A percentile compares a stretch with the other conserved stretches of the same genome.
These are phyloP conservation scores for Pterostichus niger DNA, from an alignment of 2,888 invertebrate species.

Conservation along the genomic window DNA sequence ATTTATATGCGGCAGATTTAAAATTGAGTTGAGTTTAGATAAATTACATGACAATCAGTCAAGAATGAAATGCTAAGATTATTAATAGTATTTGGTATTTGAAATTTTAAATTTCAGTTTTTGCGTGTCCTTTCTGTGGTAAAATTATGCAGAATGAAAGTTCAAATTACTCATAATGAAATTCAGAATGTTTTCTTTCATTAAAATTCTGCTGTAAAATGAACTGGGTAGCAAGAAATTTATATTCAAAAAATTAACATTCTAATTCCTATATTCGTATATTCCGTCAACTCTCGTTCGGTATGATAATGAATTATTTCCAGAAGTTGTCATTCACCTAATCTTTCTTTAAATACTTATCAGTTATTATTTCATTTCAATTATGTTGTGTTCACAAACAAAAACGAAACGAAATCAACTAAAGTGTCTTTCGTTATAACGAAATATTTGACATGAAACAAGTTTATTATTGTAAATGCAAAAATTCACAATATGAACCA, in stretches of 20 bases:
- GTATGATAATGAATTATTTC: conserved; percentile 4
- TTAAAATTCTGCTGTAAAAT: conserved; percentile 15
- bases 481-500: too few relatives aligned
- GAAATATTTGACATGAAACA: too few relatives aligned
- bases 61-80: not conserved
- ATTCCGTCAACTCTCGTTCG: not conserved
- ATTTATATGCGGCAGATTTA: too few relatives aligned
- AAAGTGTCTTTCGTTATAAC: too few relatives aligned
- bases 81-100: not conserved
- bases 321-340: not conserved
- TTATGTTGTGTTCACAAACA: not conserved
- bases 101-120: not conserved
- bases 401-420: too few relatives aligned
- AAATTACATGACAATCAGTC: not conserved
- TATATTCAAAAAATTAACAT: conserved; percentile 8
- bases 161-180: conserved; percentile 9
- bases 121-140: not conserved
- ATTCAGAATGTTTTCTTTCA: conserved; percentile 11
- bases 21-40: too few relatives aligned
- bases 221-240: conserved; percentile 10
- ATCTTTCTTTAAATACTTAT: conserved; percentile 11
- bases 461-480: too few relatives aligned
- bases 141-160: conserved; percentile 11
- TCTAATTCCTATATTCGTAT: not conserved
- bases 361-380: not conserved